A percentile compares a stretch with the other conserved stretches of the same genome.
Evolutionary conservation across 2,888 invertebrate genomes (phyloP).

Genomic region (Meliscaeva auricollis): DNA sequence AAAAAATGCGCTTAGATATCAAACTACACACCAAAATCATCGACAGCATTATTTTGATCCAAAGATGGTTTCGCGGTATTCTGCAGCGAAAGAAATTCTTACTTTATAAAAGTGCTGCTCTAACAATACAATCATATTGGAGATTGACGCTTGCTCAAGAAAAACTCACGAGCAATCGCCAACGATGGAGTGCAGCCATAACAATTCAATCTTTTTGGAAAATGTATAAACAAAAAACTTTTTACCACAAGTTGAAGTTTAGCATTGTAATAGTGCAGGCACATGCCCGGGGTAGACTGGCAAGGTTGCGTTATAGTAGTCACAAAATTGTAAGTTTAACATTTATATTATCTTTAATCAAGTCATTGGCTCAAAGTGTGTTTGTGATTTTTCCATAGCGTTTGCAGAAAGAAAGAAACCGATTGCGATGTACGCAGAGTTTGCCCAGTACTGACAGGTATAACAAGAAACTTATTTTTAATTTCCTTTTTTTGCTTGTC

Average conservation of each 20-base stretch:
- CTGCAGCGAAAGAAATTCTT: conserved; percentile 92
- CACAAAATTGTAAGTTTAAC: conserved; percentile 72
- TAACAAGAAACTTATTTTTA: not conserved
- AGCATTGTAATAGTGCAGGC: conserved; percentile 89
- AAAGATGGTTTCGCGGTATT: conserved; percentile 94
- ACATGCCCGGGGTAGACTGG: conserved; percentile 88
- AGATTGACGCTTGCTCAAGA: conserved; percentile 88
- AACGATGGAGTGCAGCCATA: conserved; percentile 86
- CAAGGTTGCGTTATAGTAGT: conserved; percentile 86
- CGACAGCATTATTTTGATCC: conserved; percentile 95
- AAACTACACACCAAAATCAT: conserved; percentile 97
- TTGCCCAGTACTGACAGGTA: conserved; percentile 81
- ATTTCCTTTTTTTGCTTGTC: too few species aligned
- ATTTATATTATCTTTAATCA: conserved; percentile 79
- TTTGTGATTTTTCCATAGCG: conserved; percentile 81
- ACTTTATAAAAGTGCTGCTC: conserved; percentile 89
- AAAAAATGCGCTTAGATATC: conserved; percentile 96
- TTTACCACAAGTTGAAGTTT: conserved; percentile 87
- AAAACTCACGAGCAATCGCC: conserved; percentile 84
- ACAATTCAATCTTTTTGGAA: conserved; percentile 93
- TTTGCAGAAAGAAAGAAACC: conserved; percentile 77
- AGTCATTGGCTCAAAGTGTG: conserved; percentile 80
- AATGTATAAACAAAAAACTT: conserved; percentile 87
- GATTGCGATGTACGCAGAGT: conserved; percentile 83
- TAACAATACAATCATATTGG: conserved; percentile 91